Evolutionary conservation across 2,888 invertebrate species (phyloP).

Genomic region (Sialis fuliginosa): DNA sequence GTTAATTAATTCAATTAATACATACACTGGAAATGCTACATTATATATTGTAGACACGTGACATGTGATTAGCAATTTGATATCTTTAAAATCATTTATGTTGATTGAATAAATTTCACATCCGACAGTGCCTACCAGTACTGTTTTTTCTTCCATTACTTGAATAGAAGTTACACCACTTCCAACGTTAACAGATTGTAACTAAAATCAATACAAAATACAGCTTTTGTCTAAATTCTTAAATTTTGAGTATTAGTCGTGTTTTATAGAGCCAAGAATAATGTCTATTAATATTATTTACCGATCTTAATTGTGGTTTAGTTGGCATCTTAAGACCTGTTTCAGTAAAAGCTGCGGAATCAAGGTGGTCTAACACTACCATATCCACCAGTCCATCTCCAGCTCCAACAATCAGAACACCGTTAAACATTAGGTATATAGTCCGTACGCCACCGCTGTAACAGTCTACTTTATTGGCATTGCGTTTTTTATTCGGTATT

Average conservation of each 20-base stretch:
- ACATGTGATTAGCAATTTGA: conserved; percentile 60
- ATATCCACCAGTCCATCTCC: conserved; percentile 72
- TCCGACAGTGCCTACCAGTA: conserved; percentile 57
- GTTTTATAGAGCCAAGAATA: background rate
- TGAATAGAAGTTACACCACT: conserved; percentile 61
- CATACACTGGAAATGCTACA: conserved; percentile 52
- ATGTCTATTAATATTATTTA: conserved; percentile 13
- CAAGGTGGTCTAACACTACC: conserved; percentile 27
- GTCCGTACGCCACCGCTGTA: conserved; percentile 38
- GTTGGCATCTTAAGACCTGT: conserved; percentile 24
- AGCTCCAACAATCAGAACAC: conserved; percentile 56
- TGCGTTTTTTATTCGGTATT: conserved; percentile 22
- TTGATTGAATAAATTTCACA: conserved; percentile 71
- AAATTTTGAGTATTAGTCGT: no score
- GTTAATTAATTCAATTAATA: background rate
- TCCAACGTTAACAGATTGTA: conserved; percentile 36
- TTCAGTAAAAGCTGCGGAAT: conserved; percentile 7
- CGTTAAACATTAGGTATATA: conserved; percentile 38
- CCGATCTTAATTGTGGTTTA: conserved; percentile 25
- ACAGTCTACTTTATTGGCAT: conserved; percentile 2
- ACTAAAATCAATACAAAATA: conserved; percentile 20
- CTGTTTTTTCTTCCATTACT: conserved; percentile 34
- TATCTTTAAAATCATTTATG: conserved; percentile 39
- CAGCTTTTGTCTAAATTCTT: background rate
- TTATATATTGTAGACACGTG: conserved; percentile 66